Conservation (phyloP, 1,140 invertebrate genomes). For the Belonocnema kinseyi region DNA sequence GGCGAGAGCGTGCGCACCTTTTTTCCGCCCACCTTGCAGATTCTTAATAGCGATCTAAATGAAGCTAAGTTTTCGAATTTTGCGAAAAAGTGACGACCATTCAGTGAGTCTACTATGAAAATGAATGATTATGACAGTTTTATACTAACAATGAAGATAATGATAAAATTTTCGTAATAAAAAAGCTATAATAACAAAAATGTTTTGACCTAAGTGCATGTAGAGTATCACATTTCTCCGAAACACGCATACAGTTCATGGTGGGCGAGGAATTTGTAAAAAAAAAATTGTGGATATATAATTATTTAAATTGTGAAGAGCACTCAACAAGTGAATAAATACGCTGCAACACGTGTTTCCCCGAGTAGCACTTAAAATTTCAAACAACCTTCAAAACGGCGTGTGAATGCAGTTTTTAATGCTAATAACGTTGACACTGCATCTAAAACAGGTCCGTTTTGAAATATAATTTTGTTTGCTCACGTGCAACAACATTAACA, state of each 20-base stretch:
- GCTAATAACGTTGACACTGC: not conserved
- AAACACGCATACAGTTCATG: not conserved
- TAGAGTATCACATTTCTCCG: not conserved
- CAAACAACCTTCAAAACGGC: not conserved
- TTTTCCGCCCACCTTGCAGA: not conserved
- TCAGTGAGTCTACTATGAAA: not conserved
- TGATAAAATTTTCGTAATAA: not conserved
- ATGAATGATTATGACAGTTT: conserved; percentile 5
- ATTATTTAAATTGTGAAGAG: not conserved
- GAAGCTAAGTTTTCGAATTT: not conserved
- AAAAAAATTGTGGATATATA: not conserved
- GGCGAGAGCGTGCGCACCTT: not conserved
- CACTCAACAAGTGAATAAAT: not conserved
- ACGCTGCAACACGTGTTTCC: not conserved
- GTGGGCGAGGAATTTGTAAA: not conserved
- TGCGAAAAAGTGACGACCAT: not conserved
- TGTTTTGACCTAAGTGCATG: not conserved
- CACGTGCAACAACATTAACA: conserved; percentile 17
- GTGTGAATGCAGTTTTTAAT: not conserved
- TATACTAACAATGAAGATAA: not conserved
- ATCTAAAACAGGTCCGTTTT: not conserved
- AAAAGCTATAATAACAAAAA: not conserved
- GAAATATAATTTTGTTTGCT: conserved; percentile 11
- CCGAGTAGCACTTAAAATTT: not conserved
- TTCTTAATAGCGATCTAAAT: not conserved